Conservation (phyloP, 2,888 invertebrate genomes). For the Spatulosminthurus flaviceps region DNA sequence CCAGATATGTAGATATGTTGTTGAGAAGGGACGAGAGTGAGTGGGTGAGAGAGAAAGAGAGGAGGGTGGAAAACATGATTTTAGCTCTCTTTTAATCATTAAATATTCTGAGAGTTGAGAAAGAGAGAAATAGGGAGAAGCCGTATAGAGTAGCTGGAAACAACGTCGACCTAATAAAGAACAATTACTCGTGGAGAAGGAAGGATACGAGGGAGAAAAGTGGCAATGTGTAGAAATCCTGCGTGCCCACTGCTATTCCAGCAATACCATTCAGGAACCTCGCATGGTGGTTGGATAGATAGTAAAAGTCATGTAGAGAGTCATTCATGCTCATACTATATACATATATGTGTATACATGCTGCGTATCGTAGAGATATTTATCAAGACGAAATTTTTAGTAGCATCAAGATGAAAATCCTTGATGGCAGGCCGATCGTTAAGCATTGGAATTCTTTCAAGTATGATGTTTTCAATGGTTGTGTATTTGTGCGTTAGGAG, state of each 20-base stretch:
- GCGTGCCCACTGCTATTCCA: not conserved
- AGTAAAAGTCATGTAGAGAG: no score
- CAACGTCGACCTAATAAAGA: constrained; percentile 15
- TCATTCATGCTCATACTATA: no score
- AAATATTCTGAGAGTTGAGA: constrained; percentile 21
- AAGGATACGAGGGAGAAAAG: not conserved
- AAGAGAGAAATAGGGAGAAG: not conserved
- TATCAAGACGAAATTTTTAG: not conserved
- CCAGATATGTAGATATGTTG: no score
- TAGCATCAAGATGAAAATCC: not conserved
- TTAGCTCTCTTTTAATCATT: constrained; percentile 15
- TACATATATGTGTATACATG: not conserved
- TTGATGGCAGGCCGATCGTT: constrained; percentile 28
- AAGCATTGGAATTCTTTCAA: constrained; percentile 26
- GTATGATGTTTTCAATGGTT: constrained; percentile 25
- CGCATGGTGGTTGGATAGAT: not conserved
- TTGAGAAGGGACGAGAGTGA: not conserved
- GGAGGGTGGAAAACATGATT: constrained; percentile 4
- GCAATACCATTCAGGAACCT: not conserved
- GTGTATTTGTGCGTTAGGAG: not conserved
- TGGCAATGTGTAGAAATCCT: not conserved
- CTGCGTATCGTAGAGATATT: not conserved
- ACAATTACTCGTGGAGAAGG: constrained; percentile 17
- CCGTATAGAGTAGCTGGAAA: not conserved
- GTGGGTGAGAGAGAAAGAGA: not conserved